Evolutionary conservation across 2,113 vertebrate species (phyloP).

Genomic region (Sebastes fasciatus): DNA sequence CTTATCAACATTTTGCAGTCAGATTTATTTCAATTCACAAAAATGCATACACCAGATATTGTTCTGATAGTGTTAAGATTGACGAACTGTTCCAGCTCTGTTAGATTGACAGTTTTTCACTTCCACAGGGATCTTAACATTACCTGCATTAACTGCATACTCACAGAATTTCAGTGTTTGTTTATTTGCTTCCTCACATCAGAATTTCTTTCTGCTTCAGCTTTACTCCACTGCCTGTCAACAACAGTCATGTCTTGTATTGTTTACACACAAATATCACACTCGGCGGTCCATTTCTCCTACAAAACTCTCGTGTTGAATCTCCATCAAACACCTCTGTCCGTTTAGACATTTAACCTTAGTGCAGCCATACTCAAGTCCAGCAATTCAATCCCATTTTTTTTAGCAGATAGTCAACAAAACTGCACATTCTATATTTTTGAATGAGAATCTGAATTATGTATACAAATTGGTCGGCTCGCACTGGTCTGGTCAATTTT

Average conservation of each 20-base stretch:
- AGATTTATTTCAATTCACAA: background rate
- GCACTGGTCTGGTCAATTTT: too few relatives aligned
- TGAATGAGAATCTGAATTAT: background rate
- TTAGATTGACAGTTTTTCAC: background rate
- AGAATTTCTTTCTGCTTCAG: background rate
- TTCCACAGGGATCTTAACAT: background rate
- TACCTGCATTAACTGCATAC: background rate
- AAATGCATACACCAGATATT: background rate
- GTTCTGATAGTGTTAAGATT: background rate
- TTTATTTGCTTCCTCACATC: background rate
- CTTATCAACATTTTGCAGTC: background rate
- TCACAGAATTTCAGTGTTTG: background rate
- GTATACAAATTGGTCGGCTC: background rate
- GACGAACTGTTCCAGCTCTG: background rate
- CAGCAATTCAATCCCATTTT: background rate
- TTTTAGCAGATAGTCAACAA: background rate
- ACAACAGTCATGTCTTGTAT: background rate
- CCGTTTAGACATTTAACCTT: background rate
- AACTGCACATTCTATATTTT: background rate
- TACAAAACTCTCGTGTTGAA: background rate
- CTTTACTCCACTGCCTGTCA: background rate
- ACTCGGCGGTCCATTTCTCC: background rate
- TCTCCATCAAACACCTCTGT: background rate
- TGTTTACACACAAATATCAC: background rate
- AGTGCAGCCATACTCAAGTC: background rate